phyloP scores from a whole-genome alignment of 2,888 invertebrate genomes.

The Anthrax anthrax region DNA sequence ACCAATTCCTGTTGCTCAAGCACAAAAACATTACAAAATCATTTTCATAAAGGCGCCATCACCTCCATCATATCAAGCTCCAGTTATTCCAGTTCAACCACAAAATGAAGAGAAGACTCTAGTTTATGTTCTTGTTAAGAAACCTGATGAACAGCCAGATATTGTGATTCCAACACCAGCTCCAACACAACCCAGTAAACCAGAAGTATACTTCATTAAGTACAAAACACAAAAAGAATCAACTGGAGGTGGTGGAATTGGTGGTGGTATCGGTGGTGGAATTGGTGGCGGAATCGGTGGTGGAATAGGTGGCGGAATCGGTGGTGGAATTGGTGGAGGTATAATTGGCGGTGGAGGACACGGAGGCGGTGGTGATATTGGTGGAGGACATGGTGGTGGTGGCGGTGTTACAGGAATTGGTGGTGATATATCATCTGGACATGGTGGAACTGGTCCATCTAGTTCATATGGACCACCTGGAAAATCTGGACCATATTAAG shows the following conservation, averaged over 20 bases:
- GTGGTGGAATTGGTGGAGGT: neutral
- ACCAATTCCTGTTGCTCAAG: conserved; percentile 51
- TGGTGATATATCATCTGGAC: conserved; percentile 23
- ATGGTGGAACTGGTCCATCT: conserved; percentile 30
- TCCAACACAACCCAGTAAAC: conserved; percentile 75
- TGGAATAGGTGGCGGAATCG: conserved; percentile 15
- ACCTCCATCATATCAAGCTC: conserved; percentile 67
- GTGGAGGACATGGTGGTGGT: conserved; percentile 11
- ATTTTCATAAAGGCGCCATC: conserved; percentile 87
- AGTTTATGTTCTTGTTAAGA: conserved; percentile 79
- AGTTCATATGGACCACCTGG: conserved; percentile 56
- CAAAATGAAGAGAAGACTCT: conserved; percentile 80
- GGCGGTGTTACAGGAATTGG: conserved; percentile 13
- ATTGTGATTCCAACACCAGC: conserved; percentile 61
- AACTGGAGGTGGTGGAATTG: conserved; percentile 19
- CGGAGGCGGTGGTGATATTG: conserved; percentile 13
- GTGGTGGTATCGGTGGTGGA: conserved; percentile 16
- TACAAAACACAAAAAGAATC: conserved; percentile 37
- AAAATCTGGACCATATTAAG: conserved; percentile 50
- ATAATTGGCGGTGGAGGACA: conserved; percentile 12
- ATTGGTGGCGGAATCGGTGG: conserved; percentile 19
- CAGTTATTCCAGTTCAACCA: conserved; percentile 62
- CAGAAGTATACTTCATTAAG: conserved; percentile 73
- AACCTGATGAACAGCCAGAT: conserved; percentile 72
- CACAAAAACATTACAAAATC: conserved; percentile 83